Conservation (phyloP, 2,888 invertebrate genomes). For the Apamea monoglypha region DNA sequence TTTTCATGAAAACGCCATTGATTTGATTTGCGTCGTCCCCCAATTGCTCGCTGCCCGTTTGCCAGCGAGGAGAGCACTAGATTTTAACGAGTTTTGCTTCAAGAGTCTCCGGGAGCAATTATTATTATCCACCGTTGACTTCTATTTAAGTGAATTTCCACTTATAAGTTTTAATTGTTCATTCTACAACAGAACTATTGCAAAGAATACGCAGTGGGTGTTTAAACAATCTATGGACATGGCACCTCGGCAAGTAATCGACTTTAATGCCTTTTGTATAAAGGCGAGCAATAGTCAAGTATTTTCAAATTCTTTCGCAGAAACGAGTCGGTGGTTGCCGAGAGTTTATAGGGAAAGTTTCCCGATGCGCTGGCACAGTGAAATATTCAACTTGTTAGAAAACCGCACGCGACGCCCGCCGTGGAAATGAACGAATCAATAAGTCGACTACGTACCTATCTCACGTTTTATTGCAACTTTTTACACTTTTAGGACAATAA, state of each 20-base stretch:
- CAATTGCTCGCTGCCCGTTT: conserved; percentile 61
- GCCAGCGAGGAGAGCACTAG: conserved; percentile 79
- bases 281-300: conserved; percentile 72
- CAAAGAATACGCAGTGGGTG: neutral
- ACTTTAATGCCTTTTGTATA: conserved; percentile 52
- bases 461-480: conserved; percentile 3
- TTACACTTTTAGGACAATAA: conserved; percentile 28
- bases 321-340: conserved; percentile 63
- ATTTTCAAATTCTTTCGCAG: conserved; percentile 72
- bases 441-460: conserved; percentile 42
- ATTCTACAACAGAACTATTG: conserved; percentile 53
- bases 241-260: neutral
- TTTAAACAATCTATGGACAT: conserved; percentile 11
- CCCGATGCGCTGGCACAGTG: conserved; percentile 71
- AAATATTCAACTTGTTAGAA: conserved; percentile 80
- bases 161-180: conserved; percentile 77
- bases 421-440: conserved; percentile 70
- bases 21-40: conserved; percentile 64
- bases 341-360: conserved; percentile 75
- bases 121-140: conserved; percentile 76
- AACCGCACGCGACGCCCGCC: conserved; percentile 67
- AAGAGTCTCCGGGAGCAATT: conserved; percentile 79
- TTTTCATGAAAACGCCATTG: conserved; percentile 61
- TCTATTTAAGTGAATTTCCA: conserved; percentile 74
- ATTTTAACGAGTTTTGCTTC: conserved; percentile 85